Percentiles rank a stretch among this genome's conserved stretches.
phyloP scores from a whole-genome alignment of 2,797 vertebrate genomes.

The Alca torda region DNA sequence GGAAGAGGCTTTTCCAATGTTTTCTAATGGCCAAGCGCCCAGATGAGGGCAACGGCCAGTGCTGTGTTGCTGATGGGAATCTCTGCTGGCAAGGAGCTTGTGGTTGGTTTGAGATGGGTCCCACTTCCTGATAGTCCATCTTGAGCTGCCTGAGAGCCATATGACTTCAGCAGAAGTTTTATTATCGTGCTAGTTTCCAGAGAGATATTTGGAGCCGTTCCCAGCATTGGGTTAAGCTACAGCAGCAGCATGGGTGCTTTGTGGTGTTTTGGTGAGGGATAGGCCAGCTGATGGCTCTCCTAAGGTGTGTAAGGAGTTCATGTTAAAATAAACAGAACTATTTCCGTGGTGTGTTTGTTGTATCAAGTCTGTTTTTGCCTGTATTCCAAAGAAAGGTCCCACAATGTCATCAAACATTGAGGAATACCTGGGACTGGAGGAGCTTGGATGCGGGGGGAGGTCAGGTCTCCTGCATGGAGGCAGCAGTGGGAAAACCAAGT shows the following conservation, averaged over 20 bases:
- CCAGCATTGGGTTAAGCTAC: background rate
- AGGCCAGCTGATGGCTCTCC: background rate
- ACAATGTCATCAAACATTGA: background rate
- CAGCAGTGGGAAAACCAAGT: background rate
- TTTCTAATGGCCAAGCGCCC: background rate
- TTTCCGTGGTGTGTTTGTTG: background rate
- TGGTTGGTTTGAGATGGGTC: background rate
- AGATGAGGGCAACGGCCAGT: background rate
- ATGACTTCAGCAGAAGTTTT: slow-evolving; percentile 19
- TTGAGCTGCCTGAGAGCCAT: background rate
- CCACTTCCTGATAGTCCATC: background rate
- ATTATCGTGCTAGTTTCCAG: background rate
- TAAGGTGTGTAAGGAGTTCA: background rate
- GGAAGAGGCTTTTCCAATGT: background rate
- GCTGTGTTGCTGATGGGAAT: background rate
- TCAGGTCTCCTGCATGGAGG: background rate
- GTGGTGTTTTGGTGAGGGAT: background rate
- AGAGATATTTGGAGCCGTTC: background rate
- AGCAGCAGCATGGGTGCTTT: background rate
- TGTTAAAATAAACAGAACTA: background rate
- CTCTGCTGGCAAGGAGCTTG: background rate
- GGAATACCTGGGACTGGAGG: background rate
- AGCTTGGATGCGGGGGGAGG: fast-evolving
- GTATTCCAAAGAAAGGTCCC: background rate
- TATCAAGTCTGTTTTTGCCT: background rate